phyloP scores from a whole-genome alignment of 2,888 invertebrate genomes.

The Lagria hirta region DNA sequence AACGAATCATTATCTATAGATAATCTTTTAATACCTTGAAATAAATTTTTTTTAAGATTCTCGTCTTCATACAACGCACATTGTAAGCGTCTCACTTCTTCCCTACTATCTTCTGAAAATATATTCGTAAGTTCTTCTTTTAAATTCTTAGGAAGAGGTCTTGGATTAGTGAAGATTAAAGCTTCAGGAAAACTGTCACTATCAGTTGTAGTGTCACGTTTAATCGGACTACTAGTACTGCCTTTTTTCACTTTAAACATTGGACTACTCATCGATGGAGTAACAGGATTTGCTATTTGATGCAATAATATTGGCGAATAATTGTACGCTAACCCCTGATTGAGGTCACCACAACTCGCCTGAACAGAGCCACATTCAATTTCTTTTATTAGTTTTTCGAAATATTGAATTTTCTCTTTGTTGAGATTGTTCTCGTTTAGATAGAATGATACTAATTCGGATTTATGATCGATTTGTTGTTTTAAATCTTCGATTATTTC shows the following conservation, averaged over 20 bases:
- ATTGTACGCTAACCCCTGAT: background rate
- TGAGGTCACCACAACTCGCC: background rate
- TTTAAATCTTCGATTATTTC: constrained; percentile 35
- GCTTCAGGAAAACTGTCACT: background rate
- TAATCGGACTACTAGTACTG: constrained; percentile 4
- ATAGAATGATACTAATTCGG: constrained; percentile 34
- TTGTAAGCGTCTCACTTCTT: constrained; percentile 1
- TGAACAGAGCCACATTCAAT: background rate
- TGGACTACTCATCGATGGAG: constrained; percentile 1
- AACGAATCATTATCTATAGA: constrained; percentile 2
- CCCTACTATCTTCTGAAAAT: background rate
- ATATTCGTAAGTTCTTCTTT: constrained; percentile 10
- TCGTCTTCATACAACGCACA: constrained; percentile 7
- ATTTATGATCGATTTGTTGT: constrained; percentile 32
- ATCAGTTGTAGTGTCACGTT: background rate
- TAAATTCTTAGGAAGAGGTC: constrained; percentile 6
- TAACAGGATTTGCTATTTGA: constrained; percentile 15
- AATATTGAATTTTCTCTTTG: constrained; percentile 6
- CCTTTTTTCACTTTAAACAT: background rate
- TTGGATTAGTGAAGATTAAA: background rate
- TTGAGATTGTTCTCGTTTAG: constrained; percentile 34
- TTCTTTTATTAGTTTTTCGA: constrained; percentile 6
- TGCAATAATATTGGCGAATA: constrained; percentile 10
- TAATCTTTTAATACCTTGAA: constrained; percentile 7
- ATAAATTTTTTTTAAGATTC: constrained; percentile 5